phyloP scores from a whole-genome alignment of 2,113 vertebrate genomes.

The Eonycteris spelaea region DNA sequence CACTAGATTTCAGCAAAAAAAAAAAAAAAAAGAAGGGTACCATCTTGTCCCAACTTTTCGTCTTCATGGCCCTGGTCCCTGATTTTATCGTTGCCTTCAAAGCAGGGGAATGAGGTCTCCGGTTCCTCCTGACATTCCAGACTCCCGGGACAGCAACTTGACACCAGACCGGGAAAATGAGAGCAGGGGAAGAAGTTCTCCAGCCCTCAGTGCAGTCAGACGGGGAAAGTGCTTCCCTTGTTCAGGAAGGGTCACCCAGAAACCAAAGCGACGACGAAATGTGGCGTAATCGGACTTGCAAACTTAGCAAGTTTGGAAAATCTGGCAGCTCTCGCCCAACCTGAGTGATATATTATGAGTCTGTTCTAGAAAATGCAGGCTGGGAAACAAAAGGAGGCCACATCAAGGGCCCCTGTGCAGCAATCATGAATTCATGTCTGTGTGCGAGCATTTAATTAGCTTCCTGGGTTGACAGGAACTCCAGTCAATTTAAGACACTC shows the following conservation, averaged over 20 bases:
- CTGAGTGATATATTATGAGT: constrained; percentile 78
- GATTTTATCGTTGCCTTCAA: constrained; percentile 75
- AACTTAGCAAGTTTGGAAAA: constrained; percentile 43
- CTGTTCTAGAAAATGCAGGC: constrained; percentile 75
- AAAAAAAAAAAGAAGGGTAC: background rate
- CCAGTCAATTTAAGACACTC: constrained; percentile 80
- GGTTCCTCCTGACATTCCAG: constrained; percentile 74
- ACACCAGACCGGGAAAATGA: constrained; percentile 77
- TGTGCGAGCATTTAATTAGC: constrained; percentile 82
- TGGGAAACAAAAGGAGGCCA: constrained; percentile 71
- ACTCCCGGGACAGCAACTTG: constrained; percentile 73
- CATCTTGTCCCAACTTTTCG: background rate
- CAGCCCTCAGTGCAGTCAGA: constrained; percentile 61
- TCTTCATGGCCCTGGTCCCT: constrained; percentile 52
- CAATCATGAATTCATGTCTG: constrained; percentile 79
- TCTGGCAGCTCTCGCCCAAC: constrained; percentile 44
- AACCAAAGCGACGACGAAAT: constrained; percentile 64
- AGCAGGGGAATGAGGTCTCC: constrained; percentile 70
- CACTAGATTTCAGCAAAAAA: background rate
- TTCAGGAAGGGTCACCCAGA: constrained; percentile 69
- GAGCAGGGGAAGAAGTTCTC: constrained; percentile 64
- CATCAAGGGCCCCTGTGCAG: constrained; percentile 72
- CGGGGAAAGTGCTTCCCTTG: constrained; percentile 69
- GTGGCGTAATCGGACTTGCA: background rate
- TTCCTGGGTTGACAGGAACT: constrained; percentile 74